Base-by-base conservation (phyloP, 2,888 invertebrate species). In the Metalampra italica region DNA sequence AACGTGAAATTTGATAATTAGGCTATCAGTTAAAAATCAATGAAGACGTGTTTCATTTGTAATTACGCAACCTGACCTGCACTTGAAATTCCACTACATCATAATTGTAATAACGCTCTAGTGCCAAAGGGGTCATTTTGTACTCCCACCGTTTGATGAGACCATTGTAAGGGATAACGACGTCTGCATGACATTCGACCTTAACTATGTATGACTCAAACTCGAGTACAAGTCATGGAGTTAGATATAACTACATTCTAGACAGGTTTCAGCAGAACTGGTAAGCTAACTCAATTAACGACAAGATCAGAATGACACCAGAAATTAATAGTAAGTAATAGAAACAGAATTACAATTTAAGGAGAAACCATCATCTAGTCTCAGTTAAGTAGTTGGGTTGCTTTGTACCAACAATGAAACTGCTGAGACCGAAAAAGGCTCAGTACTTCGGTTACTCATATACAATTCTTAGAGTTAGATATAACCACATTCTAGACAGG, bases 91-190 rank as follows among this genome's bases (percentile, higher is more conserved):
- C 12, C 9, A 9, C 12, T 15, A 40, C 40, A n/a, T 40, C 40
- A 11, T 22, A 40, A 40, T 40, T 40, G 22, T 40, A 40, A 40
- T 40, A 40, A 15, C 15, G 14, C n/a, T 40, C 40, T 40, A 22
- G 38, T 39, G 34, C 37, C 12, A 12, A n/a, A 11, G n/a, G 37
- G 37, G 37, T 37, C 37, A 12, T 5, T 34, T 11, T 39, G 14
- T 8, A 9, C 38, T 14, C 8, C 38, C 13, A 39, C 9, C 22
- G 22, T 42, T 42, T 42, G 29, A 12, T n/a, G 42, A 29, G 13
- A 11, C 42, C 29, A 42, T 42, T 42, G 42, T 42, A 13, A 29
- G 42, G 42, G 42, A 42, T 42, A 42, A 42, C 29, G 29, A 42
- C 29, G n/a, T 14, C 29, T 22, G 22, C 42, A 42, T 29, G 29